phyloP scores from a whole-genome alignment of 1,140 invertebrate genomes.

The Ptiloglossa arizonensis region DNA sequence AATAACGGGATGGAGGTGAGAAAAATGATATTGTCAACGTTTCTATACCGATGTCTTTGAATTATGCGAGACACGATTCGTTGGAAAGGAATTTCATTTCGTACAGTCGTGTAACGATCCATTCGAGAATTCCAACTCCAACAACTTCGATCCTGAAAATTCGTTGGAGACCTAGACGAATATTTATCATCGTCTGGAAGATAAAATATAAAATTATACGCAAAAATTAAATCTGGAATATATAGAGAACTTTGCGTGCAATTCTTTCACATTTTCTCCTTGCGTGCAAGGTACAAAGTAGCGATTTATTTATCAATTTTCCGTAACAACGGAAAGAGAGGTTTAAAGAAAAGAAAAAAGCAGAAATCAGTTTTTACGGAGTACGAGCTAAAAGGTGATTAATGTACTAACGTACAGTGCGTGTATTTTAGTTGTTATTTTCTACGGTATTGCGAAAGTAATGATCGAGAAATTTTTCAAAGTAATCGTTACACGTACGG shows the following conservation, averaged over 20 bases:
- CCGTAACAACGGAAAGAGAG: too few relatives aligned
- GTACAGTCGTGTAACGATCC: not conserved
- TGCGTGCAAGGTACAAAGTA: too few relatives aligned
- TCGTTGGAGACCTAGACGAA: not conserved
- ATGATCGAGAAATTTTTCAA: conserved; percentile 5
- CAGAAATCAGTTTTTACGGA: not conserved
- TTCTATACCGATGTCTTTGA: not conserved
- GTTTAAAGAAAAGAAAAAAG: not conserved
- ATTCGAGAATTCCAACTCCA: conserved; percentile 7
- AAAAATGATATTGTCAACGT: not conserved
- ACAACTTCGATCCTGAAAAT: conserved; percentile 1
- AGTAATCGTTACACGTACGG: not conserved
- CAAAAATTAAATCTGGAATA: too few relatives aligned
- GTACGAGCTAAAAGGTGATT: not conserved
- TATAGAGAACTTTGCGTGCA: too few relatives aligned
- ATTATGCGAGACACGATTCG: conserved; percentile 4
- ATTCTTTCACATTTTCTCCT: too few relatives aligned
- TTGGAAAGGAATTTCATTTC: conserved; percentile 3
- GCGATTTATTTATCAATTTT: too few relatives aligned
- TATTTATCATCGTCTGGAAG: too few relatives aligned
- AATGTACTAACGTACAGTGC: not conserved
- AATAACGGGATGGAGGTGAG: not conserved
- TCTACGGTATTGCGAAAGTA: not conserved
- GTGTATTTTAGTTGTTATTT: not conserved
- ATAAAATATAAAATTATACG: too few relatives aligned